Evolutionary conservation across 2,113 vertebrate genomes (phyloP).

Genomic region (Sinocyclocheilus maitianheensis): DNA sequence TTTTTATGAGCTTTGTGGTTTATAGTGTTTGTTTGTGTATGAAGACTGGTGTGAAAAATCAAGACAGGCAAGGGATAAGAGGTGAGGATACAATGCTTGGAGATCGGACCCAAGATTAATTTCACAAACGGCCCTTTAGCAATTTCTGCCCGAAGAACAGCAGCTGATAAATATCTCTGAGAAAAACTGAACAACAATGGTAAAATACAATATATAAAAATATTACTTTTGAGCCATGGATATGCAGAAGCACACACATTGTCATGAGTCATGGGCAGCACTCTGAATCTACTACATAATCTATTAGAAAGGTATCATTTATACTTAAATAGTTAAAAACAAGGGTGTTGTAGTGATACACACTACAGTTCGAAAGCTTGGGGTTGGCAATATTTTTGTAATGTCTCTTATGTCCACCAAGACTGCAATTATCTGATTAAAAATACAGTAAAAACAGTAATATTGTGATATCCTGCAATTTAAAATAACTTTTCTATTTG

Average conservation of each 20-base stretch:
- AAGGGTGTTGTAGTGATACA: not conserved
- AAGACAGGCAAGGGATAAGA: not conserved
- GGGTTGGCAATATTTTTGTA: not conserved
- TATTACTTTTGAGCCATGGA: not conserved
- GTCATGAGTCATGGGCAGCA: not conserved
- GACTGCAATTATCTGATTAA: not conserved
- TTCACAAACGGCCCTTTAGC: not conserved
- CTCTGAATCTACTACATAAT: not conserved
- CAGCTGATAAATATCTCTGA: not conserved
- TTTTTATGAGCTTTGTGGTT: conserved; percentile 25
- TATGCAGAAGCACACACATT: not conserved
- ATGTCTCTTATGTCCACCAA: not conserved
- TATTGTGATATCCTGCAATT: not conserved
- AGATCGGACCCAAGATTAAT: not conserved
- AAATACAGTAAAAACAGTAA: not conserved
- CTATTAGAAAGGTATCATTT: not conserved
- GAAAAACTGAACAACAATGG: not conserved
- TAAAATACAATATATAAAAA: not conserved
- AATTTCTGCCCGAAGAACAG: not conserved
- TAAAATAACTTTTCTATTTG: too few relatives aligned
- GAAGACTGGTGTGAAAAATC: not conserved
- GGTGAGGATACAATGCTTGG: not conserved
- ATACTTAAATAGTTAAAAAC: not conserved
- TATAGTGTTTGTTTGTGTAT: not conserved
- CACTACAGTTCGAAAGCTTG: not conserved